Evolutionary conservation across 2,888 invertebrate genomes (phyloP).

Genomic region (Meloe dianella): DNA sequence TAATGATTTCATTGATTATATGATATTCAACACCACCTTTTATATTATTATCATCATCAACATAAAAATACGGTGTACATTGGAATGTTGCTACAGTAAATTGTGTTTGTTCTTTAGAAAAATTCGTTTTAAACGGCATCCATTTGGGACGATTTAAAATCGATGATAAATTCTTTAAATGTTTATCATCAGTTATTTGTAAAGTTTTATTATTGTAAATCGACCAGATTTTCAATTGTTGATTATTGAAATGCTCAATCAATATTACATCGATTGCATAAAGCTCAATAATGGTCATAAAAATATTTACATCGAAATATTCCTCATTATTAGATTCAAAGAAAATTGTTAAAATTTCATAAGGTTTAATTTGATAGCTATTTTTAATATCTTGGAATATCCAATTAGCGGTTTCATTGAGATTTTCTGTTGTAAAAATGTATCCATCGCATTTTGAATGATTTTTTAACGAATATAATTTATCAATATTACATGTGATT

Average conservation of each 20-base stretch:
- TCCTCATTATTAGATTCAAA: background rate
- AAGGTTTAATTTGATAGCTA: background rate
- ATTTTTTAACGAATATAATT: background rate
- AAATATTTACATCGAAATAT: background rate
- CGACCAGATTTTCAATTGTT: background rate
- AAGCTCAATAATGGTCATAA: background rate
- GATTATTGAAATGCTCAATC: background rate
- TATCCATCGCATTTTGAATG: background rate
- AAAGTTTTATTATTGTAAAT: background rate
- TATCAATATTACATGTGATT: background rate
- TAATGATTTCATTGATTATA: conserved; percentile 38
- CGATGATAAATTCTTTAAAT: background rate
- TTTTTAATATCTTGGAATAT: background rate
- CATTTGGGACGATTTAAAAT: background rate
- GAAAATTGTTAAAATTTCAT: background rate
- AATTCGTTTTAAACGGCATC: background rate
- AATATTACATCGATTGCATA: conserved; percentile 10
- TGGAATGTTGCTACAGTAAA: conserved; percentile 31
- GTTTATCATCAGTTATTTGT: background rate
- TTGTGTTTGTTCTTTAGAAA: background rate
- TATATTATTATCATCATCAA: conserved; percentile 22
- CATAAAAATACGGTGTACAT: conserved; percentile 38
- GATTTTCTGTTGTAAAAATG: conserved; percentile 1
- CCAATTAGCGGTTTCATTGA: background rate
- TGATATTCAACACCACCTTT: conserved; percentile 37